Conservation (phyloP, 2,113 vertebrate species). For the Gallinago undulata region DNA sequence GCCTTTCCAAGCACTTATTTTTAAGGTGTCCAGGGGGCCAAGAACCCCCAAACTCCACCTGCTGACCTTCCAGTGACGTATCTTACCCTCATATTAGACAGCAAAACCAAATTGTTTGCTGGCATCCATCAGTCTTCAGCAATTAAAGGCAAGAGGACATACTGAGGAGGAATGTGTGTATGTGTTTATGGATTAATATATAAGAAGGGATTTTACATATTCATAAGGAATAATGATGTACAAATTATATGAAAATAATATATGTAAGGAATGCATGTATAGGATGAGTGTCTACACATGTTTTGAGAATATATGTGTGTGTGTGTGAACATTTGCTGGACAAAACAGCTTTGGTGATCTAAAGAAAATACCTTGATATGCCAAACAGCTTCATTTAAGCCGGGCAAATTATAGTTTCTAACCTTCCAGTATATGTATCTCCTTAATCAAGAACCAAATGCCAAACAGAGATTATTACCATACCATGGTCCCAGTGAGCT, state of each 20-base stretch:
- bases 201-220: neutral
- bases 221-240: neutral
- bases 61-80: neutral
- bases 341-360: neutral
- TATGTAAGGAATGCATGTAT: neutral
- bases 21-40: neutral
- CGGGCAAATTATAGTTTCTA: neutral
- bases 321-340: neutral
- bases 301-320: neutral
- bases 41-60: neutral
- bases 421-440: neutral
- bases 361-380: neutral
- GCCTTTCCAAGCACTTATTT: neutral
- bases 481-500: neutral
- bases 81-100: neutral
- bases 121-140: neutral
- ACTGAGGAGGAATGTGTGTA: neutral
- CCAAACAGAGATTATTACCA: neutral
- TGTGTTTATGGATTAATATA: neutral
- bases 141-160: neutral
- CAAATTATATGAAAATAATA: neutral
- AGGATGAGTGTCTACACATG: neutral
- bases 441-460: neutral
- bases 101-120: neutral
- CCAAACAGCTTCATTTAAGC: neutral